Conservation (phyloP, 2,797 vertebrate genomes). For the Poliocrania exsul region DNA sequence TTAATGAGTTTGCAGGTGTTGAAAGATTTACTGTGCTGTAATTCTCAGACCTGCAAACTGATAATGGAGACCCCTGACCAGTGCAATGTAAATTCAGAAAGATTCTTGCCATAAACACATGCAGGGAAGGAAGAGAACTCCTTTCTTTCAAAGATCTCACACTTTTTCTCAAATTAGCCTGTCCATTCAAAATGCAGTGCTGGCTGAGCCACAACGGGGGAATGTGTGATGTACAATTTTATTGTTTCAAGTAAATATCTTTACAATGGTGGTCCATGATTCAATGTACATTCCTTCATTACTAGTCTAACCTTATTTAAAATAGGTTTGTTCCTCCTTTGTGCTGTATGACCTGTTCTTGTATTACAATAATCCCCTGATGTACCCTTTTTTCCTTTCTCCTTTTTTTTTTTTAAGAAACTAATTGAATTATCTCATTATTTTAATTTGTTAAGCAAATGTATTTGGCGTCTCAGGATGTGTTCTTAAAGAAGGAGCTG, state of each 20-base stretch:
- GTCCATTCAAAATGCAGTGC: slow-evolving; percentile 67
- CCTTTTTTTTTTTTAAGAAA: slow-evolving; percentile 75
- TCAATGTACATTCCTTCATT: slow-evolving; percentile 75
- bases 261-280: slow-evolving; percentile 64
- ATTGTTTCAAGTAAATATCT: slow-evolving; percentile 79
- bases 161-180: slow-evolving; percentile 78
- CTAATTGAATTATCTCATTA: slow-evolving; percentile 99
- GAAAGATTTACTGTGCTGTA: slow-evolving; percentile 79
- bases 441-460: slow-evolving; percentile 99
- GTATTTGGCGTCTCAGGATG: slow-evolving; percentile 96
- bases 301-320: slow-evolving; percentile 85
- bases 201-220: slow-evolving; percentile 43
- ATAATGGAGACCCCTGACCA: slow-evolving; percentile 78
- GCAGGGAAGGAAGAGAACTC: slow-evolving; percentile 33
- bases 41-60: slow-evolving; percentile 77
- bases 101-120: slow-evolving; percentile 69
- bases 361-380: slow-evolving; percentile 94
- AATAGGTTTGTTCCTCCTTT: slow-evolving; percentile 89
- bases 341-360: slow-evolving; percentile 87
- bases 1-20: slow-evolving; percentile 78
- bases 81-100: slow-evolving; percentile 77
- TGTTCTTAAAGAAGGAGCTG: slow-evolving; percentile 92
- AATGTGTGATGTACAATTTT: slow-evolving; percentile 65
- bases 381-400: slow-evolving; percentile 82
- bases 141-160: slow-evolving; percentile 62